Conservation (phyloP, 2,888 invertebrate genomes). For the Hypsopygia costalis region DNA sequence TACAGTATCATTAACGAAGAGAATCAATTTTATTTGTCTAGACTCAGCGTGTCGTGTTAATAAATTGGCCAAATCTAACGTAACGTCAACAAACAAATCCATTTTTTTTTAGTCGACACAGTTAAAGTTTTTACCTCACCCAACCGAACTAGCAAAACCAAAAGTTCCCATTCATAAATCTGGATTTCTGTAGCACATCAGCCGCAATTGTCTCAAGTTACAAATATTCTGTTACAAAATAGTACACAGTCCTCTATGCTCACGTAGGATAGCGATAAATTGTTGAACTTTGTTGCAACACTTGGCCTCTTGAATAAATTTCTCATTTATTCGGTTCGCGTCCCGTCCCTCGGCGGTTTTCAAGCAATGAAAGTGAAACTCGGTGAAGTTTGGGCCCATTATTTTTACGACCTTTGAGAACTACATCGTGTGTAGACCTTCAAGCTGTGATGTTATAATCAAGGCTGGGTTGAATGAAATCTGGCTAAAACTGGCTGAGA, state of each 20-base stretch:
- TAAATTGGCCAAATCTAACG: no score
- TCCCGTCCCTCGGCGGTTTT: constrained; percentile 17
- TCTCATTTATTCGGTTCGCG: constrained; percentile 32
- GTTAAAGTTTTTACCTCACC: neutral
- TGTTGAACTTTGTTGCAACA: constrained; percentile 33
- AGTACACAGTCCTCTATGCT: constrained; percentile 10
- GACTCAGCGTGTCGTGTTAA: no score
- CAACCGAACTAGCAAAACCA: neutral
- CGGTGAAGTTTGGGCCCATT: constrained; percentile 16
- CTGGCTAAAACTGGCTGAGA: no score
- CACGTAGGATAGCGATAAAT: constrained; percentile 32
- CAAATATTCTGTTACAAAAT: neutral
- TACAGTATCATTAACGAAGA: no score
- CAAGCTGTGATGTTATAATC: neutral
- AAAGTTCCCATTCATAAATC: neutral
- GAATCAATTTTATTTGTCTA: no score
- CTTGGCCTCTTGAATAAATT: constrained; percentile 42
- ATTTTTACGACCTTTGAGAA: constrained; percentile 11
- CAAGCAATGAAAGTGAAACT: constrained; percentile 24
- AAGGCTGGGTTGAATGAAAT: neutral
- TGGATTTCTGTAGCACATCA: neutral
- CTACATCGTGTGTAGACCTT: neutral
- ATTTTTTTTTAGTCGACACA: no score
- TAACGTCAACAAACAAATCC: no score
- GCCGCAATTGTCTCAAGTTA: neutral